These are phyloP conservation scores for Aelia acuminata DNA, from an alignment of 2,888 invertebrate species.

Conservation along the genomic window DNA sequence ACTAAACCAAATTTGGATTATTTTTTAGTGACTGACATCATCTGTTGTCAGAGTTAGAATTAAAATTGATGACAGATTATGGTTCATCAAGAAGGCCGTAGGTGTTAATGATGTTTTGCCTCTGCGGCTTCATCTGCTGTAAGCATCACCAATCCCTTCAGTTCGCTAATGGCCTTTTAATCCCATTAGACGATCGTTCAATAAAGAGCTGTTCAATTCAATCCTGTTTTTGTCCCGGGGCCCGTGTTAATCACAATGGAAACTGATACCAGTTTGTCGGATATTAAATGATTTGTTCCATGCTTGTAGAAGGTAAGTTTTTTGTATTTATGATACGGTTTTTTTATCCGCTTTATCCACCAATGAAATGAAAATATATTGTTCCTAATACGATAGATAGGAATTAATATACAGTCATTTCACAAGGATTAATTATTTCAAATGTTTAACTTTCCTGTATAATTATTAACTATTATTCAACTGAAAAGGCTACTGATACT, in stretches of 20 bases:
- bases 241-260: constrained; percentile 9
- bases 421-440: too few relatives aligned
- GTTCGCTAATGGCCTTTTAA: constrained; percentile 34
- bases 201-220: constrained; percentile 37
- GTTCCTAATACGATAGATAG: background rate
- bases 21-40: too few relatives aligned
- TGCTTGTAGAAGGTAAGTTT: background rate
- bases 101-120: constrained; percentile 29
- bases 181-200: constrained; percentile 40
- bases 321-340: background rate
- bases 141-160: constrained; percentile 29
- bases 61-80: background rate
- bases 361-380: background rate
- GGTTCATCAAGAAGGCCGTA: background rate
- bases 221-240: constrained; percentile 20
- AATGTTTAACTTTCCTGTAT: too few relatives aligned
- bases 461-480: too few relatives aligned
- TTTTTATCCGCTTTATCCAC: background rate
- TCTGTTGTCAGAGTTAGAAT: background rate
- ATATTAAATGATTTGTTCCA: background rate
- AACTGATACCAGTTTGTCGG: constrained; percentile 25
- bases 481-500: too few relatives aligned
- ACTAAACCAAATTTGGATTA: too few relatives aligned
- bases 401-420: too few relatives aligned
- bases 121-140: constrained; percentile 24